Evolutionary conservation across 2,888 invertebrate genomes (phyloP).

Genomic region (Mechanitis messenoides): DNA sequence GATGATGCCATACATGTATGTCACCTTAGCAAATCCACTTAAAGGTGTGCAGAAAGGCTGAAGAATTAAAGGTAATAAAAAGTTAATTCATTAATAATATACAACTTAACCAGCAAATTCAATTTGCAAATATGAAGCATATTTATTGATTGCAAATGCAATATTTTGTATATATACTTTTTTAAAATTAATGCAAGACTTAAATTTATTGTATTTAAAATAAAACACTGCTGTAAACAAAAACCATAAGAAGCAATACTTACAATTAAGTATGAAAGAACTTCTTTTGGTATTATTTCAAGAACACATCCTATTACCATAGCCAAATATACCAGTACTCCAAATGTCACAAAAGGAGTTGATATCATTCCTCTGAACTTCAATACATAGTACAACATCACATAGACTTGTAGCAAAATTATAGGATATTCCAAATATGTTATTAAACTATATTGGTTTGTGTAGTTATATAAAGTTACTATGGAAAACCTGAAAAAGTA

Average conservation of each 20-base stretch:
- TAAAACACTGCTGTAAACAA: constrained; percentile 8
- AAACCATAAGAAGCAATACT: constrained; percentile 42
- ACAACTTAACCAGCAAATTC: too few relatives aligned
- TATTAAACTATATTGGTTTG: constrained; percentile 82
- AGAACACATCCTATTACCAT: constrained; percentile 42
- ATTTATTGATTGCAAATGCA: too few relatives aligned
- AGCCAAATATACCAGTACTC: constrained; percentile 48
- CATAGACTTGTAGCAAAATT: constrained; percentile 84
- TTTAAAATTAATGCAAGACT: too few relatives aligned
- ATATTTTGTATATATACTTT: too few relatives aligned
- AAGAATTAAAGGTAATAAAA: constrained; percentile 36
- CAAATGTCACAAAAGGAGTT: constrained; percentile 43
- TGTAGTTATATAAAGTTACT: constrained; percentile 87
- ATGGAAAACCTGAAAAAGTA: constrained; percentile 82
- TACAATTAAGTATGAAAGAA: constrained; percentile 80
- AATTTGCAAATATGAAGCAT: too few relatives aligned
- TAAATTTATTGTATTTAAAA: neutral
- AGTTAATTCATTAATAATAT: neutral
- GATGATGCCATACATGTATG: constrained; percentile 85
- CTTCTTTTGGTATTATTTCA: constrained; percentile 58
- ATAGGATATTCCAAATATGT: constrained; percentile 92
- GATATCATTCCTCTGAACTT: constrained; percentile 79
- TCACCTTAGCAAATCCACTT: constrained; percentile 88
- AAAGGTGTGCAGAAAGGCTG: constrained; percentile 87
- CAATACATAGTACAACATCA: constrained; percentile 83